phyloP scores from a whole-genome alignment of 2,888 invertebrate species.

The Ectemnius continuus region DNA sequence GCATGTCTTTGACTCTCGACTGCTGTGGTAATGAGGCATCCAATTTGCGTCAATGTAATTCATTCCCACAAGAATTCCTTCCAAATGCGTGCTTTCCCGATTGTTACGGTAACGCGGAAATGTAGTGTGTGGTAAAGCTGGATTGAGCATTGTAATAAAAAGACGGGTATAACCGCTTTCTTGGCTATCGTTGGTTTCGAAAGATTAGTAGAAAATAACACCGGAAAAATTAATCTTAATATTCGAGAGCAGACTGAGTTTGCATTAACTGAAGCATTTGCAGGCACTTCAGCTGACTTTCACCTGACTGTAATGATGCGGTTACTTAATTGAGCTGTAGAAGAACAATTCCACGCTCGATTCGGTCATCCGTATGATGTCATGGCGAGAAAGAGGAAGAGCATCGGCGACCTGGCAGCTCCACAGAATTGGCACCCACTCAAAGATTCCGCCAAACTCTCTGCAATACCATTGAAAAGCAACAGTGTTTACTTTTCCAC shows the following conservation, averaged over 20 bases:
- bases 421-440: slow-evolving; percentile 8
- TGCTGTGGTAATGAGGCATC: background rate
- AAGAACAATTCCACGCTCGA: background rate
- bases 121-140: too few species aligned
- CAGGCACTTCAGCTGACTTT: slow-evolving; percentile 15
- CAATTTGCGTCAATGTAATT: slow-evolving; percentile 7
- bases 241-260: too few species aligned
- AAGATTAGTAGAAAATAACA: too few species aligned
- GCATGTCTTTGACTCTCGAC: too few species aligned
- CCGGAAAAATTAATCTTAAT: too few species aligned
- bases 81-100: too few species aligned
- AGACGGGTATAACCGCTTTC: too few species aligned
- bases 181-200: too few species aligned
- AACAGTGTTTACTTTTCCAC: slow-evolving; percentile 33
- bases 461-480: slow-evolving; percentile 20
- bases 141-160: too few species aligned
- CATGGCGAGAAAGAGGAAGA: slow-evolving; percentile 54
- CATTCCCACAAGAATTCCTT: too few species aligned
- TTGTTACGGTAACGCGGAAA: too few species aligned
- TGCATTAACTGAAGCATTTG: too few species aligned
- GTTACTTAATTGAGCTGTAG: slow-evolving; percentile 2
- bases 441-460: slow-evolving; percentile 12
- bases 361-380: slow-evolving; percentile 17
- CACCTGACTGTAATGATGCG: slow-evolving; percentile 13
- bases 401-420: slow-evolving; percentile 26